Conservation (phyloP, 2,113 vertebrate species). For the crab-eating macaque (Macaca fascicularis) region T2T-MFA8v1.1 NC_088379.1:185218501-185219000, state of each 20-base stretch:
- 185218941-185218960: too few relatives aligned
- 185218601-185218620: background rate
- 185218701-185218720: rapidly evolving
- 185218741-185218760: rapidly evolving
- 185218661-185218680: rapidly evolving
- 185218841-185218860: background rate
- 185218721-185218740: rapidly evolving
- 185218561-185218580: too few relatives aligned
- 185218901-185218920: too few relatives aligned
- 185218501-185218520: rapidly evolving
- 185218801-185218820: background rate
- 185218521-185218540: background rate
- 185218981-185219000: too few relatives aligned
- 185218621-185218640: rapidly evolving
- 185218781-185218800: background rate
- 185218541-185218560: background rate
- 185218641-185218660: rapidly evolving
- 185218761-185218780: background rate
- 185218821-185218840: background rate
- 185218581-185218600: rapidly evolving
- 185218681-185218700: rapidly evolving
- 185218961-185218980: too few relatives aligned
- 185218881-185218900: too few relatives aligned
- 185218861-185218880: too few relatives aligned
- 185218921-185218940: too few relatives aligned